A percentile compares a stretch with the other conserved stretches of the same genome.
phyloP scores from a whole-genome alignment of 2,888 invertebrate genomes.

The Limnephilus lunatus region DNA sequence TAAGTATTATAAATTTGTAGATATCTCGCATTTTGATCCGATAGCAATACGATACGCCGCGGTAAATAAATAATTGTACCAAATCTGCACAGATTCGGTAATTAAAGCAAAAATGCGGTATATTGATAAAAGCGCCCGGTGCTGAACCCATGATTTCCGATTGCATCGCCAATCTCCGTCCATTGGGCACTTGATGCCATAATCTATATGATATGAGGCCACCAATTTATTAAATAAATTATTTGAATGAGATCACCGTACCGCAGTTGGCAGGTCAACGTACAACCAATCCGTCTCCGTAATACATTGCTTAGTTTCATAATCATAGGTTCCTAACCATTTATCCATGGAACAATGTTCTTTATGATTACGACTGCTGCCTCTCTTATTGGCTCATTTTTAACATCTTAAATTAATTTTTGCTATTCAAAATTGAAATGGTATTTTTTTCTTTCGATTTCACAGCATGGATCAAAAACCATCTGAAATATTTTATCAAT shows the following conservation, averaged over 20 bases:
- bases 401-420: too few relatives aligned
- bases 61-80: neutral
- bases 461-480: too few relatives aligned
- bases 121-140: constrained; percentile 16
- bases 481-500: too few relatives aligned
- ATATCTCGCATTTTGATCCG: neutral
- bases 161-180: constrained; percentile 16
- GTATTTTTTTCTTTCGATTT: too few relatives aligned
- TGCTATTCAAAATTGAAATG: too few relatives aligned
- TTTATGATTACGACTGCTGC: neutral
- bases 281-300: constrained; percentile 54
- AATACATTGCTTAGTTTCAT: constrained; percentile 22
- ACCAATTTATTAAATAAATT: constrained; percentile 57
- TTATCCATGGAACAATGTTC: neutral
- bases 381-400: too few relatives aligned
- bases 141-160: constrained; percentile 24
- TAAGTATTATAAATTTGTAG: neutral
- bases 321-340: constrained; percentile 12
- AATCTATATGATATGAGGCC: constrained; percentile 22
- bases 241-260: constrained; percentile 60
- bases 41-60: neutral
- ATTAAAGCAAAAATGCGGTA: neutral
- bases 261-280: constrained; percentile 56
- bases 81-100: neutral
- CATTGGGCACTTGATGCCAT: constrained; percentile 9